Base-by-base conservation (phyloP, 2,113 vertebrate genomes). In the Cyphomyrus plagiostoma region DNA sequence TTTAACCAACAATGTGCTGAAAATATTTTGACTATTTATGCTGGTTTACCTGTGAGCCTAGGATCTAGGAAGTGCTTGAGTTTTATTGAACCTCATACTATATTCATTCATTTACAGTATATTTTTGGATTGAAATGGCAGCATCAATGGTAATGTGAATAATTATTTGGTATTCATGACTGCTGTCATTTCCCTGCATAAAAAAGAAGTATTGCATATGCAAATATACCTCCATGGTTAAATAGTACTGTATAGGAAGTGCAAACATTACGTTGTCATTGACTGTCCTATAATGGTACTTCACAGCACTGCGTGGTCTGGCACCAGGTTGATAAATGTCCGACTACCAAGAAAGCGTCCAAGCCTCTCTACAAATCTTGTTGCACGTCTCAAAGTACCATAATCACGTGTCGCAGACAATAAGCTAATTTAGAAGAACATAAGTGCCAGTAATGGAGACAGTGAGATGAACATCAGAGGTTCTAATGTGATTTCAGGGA, bases 361-460 rank as follows among this genome's bases (percentile, higher is more conserved):
- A 77, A 89, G 89, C 82, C 50, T 91, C 88, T n/a, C 89, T 88
- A 90, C 89, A 92, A 93, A 93, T 93, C 90, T 90, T 91, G 92
- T 92, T 93, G 87, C 87, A 88, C 85, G 90, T 91, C 90, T 85
- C 86, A 90, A 91, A 90, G 91, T 93, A 90, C 92, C 89, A 90
- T 92, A 91, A 92, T 91, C 88, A 85, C 42, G 87, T 80, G 89
- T 93, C 90, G 88, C 91, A 90, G 91, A 66, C 90, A 91, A 91
- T 92, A 93, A 91, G 90, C 91, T 90, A 62, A 93, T 93, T 93
- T 92, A 17, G 89, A 90, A 66, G 85, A 91, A 90, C 90, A 91
- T 87, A 89, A 90, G 91, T 92, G 90, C 89, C 90, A 62, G 91
- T 93, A 93, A 92, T 93, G 91, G 93, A 93, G 92, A 91, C 89